Conservation (phyloP, 2,888 invertebrate species). For the Eurois occulta region DNA sequence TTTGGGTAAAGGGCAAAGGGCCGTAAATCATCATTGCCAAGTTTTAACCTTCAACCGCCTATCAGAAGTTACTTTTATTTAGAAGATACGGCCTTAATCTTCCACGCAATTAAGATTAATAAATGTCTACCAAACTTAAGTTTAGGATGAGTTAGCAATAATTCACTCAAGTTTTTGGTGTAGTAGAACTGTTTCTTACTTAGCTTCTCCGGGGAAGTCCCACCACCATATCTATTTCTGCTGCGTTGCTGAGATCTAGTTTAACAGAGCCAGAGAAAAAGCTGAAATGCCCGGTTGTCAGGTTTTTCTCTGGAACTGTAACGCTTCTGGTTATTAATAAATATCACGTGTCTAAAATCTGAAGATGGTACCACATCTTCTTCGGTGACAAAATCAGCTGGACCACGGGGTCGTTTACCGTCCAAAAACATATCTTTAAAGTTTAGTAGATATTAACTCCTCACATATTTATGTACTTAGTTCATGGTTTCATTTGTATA, state of each 20-base stretch:
- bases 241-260: background rate
- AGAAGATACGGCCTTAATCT: conserved; percentile 14
- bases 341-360: background rate
- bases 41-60: background rate
- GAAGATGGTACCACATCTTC: background rate
- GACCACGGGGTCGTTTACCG: background rate
- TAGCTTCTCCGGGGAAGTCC: background rate
- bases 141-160: conserved; percentile 10
- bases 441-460: background rate
- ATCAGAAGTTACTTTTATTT: conserved; percentile 8
- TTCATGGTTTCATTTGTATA: conserved; percentile 25
- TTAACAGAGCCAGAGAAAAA: background rate
- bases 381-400: background rate
- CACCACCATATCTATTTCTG: background rate
- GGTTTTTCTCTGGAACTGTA: background rate
- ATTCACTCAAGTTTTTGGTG: background rate
- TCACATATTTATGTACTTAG: conserved; percentile 38
- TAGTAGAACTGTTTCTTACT: background rate
- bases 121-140: conserved; percentile 2
- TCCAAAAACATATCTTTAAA: background rate
- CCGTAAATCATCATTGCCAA: conserved; percentile 14
- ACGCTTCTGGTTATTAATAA: background rate
- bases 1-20: conserved; percentile 8
- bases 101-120: conserved; percentile 23
- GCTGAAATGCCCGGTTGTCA: background rate